Evolutionary conservation across 1,140 invertebrate genomes (phyloP).

Genomic region (Gonatopus flavifemur): DNA sequence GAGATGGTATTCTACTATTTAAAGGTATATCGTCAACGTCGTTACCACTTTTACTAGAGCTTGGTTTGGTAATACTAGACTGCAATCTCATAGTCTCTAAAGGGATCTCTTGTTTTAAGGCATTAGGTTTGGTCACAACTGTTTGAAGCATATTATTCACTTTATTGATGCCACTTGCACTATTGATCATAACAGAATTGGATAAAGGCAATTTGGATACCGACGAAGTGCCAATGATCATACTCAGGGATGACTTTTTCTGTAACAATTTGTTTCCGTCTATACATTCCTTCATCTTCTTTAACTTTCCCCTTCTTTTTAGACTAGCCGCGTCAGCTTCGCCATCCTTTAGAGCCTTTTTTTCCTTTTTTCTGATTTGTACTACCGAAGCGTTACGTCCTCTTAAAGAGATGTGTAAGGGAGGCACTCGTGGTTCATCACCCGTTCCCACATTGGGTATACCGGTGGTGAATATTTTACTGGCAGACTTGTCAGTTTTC

Average conservation of each 20-base stretch:
- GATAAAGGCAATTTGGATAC: constrained; percentile 50
- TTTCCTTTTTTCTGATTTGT: constrained; percentile 77
- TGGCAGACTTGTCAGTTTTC: constrained; percentile 57
- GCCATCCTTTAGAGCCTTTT: constrained; percentile 58
- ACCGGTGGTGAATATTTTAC: constrained; percentile 45
- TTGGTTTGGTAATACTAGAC: constrained; percentile 34
- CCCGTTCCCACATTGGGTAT: constrained; percentile 36
- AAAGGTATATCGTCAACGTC: constrained; percentile 56
- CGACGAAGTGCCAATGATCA: constrained; percentile 51
- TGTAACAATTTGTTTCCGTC: constrained; percentile 54
- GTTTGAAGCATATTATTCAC: constrained; percentile 51
- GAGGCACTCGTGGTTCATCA: constrained; percentile 81
- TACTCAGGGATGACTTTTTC: constrained; percentile 50
- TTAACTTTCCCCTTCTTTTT: constrained; percentile 52
- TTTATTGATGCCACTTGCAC: constrained; percentile 44
- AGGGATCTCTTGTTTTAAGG: constrained; percentile 51
- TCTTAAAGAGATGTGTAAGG: constrained; percentile 83
- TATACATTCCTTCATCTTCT: constrained; percentile 53
- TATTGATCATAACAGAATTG: constrained; percentile 50
- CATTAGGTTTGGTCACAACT: constrained; percentile 49
- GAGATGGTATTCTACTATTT: constrained; percentile 56
- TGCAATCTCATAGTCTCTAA: constrained; percentile 37
- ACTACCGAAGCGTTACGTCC: constrained; percentile 87
- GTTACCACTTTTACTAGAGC: constrained; percentile 43
- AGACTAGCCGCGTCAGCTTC: constrained; percentile 50